Base-by-base conservation (phyloP, 2,797 vertebrate species). In the Myotis pilosus region DNA sequence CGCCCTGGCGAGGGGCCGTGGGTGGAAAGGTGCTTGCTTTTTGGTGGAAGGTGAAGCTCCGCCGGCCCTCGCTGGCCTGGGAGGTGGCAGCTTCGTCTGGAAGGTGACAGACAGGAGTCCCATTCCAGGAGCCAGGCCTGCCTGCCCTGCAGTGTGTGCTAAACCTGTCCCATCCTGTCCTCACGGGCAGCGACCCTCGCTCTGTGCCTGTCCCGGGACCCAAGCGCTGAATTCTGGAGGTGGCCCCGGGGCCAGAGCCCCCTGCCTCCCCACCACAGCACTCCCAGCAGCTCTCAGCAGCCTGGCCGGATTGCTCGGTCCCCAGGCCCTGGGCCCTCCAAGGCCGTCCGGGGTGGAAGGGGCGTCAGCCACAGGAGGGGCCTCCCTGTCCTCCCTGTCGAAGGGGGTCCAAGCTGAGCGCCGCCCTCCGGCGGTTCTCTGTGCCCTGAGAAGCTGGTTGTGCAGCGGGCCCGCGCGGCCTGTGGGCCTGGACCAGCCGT, bases 401-500 rank as follows among this genome's bases (percentile, higher is more conserved):
- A 36, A 36, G 36, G 36, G 36, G 36, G 36, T 36, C 36, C 36
- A 36, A 36, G 36, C 36, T 36, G 36, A 36, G 36, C 36, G 36
- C 36, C 36, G 36, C 36, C 36, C 36, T 36, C 36, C 36, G 36
- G 36, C 36, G 36, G 36, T 36, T 36, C 36, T 36, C 36, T 36
- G 36, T 36, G 36, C 36, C 36, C 36, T 3, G 36, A 36, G 36
- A 36, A 36, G 36, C 36, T 3, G 36, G 36, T 36, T 36, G 36
- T 36, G 36, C 36, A 36, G 10, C 1, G 23, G 15, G 8, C 25
- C 44, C 53, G 44, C 44, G 0, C 11, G 10, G 94, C 95, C 97
- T 95, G 92, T 44, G 10, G 85, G 96, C 89, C 80, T 4, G 0
- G 90, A 80, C 91, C 85, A 80, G 97, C 60, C 90, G 25, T 98